Evolutionary conservation across 2,888 invertebrate species (phyloP), one percentile per base, ranked within the genome.

Genomic region (Pharmacophagus antenor): DNA sequence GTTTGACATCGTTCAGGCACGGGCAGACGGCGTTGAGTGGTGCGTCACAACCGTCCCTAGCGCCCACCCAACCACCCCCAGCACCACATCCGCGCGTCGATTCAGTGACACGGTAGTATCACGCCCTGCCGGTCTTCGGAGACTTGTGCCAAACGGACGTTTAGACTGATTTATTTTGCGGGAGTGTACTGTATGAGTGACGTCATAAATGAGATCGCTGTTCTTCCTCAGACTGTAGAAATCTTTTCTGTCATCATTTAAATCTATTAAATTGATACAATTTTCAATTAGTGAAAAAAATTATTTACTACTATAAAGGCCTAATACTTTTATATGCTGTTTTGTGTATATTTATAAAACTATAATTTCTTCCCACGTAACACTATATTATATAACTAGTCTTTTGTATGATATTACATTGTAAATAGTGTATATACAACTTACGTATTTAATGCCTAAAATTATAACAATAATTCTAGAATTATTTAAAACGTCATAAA

Each of bases 71-170:
- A 42, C 82, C 86, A 0, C 88, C 88, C 3, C 87, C 87, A 0
- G 85, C 85, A 8, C 85, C 86, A 1, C 84, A 88, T 64, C 84
- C 85, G 10, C 79, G 90, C 31, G 74, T 85, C 3, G 90, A 90
- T 65, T 88, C 90, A 54, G 82, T 90, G 62, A 88, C 89, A 31
- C 88, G 90, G 89, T 90, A 90, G 90, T 90, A 89, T 85, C 85
- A 84, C 81, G 89, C 88, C 76, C 73, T 88, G 88, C 89, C 89
- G 88, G 79, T 74, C 73, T 88, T 90, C 90, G 90, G 88, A 81
- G 88, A 89, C 70, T 73, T 90, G 90, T 90, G 90, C 90, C 90
- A 90, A 90, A 90, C 90, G 76, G 90, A 90, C 82, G 90, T 90
- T 74, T 90, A 85, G 77, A 84, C 79, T 73, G 73, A 72, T 65